These are phyloP conservation scores for Ivindomyrus marchei DNA, from an alignment of 2,113 vertebrate species.

Conservation along the genomic window DNA sequence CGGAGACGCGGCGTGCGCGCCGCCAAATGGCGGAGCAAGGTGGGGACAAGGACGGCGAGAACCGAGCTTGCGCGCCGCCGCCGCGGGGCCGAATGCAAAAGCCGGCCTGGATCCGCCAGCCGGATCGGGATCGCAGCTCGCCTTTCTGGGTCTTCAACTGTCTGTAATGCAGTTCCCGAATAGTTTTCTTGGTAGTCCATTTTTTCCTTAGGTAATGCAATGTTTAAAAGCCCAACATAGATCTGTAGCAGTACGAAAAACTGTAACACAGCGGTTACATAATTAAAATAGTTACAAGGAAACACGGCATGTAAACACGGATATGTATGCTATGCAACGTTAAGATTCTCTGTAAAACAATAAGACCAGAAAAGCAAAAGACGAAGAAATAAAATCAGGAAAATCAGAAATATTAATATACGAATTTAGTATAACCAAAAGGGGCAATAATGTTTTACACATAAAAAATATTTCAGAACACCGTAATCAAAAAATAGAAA, in stretches of 20 bases:
- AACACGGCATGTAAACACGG: background rate
- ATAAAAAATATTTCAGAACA: background rate
- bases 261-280: background rate
- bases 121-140: slow-evolving; percentile 15
- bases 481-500: background rate
- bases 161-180: slow-evolving; percentile 19
- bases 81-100: slow-evolving; percentile 24
- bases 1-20: slow-evolving; percentile 3
- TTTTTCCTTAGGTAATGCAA: slow-evolving; percentile 32
- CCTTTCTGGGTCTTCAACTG: background rate
- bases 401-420: background rate
- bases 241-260: background rate
- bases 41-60: slow-evolving; percentile 31
- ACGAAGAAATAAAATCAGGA: background rate
- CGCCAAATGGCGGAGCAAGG: slow-evolving; percentile 45
- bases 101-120: background rate
- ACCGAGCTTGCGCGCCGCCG: slow-evolving; percentile 21
- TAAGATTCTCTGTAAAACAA: background rate
- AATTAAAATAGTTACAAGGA: background rate
- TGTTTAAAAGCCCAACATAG: background rate
- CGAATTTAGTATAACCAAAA: background rate
- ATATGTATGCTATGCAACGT: background rate
- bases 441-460: background rate
- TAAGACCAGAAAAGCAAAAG: background rate
- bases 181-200: slow-evolving; percentile 27